Evolutionary conservation across 2,888 invertebrate species (phyloP), one percentile per base, ranked within the genome.

Genomic region (Copidosoma aretas): DNA sequence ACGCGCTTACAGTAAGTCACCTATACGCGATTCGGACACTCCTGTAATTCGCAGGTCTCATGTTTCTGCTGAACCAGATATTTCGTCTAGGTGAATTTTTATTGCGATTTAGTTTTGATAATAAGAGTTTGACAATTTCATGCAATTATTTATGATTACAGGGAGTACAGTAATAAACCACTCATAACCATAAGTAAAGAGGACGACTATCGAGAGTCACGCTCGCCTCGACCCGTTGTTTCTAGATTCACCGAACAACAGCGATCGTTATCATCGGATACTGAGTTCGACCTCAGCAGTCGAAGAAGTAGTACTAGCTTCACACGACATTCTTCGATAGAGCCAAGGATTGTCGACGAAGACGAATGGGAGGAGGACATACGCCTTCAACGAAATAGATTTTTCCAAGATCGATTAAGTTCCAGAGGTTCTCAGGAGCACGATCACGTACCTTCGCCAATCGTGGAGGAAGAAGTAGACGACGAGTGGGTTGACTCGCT

Each of bases 341-440:
- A 72, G n/a, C 76, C 79, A 4, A 75, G 76, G 61, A 71, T 80
- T 12, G 43, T 14, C 63, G 81, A 82, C 65, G 83, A 82, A 24
- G 82, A 82, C 62, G 80, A 80, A 22, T 82, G 82, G 83, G 81
- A 81, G 64, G 74, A 77, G 32, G 81, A 82, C 12, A 25, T 83
- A 67, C 76, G 79, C 41, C 77, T 80, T 65, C 73, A 76, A 15
- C 74, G 80, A 10, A 75, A 74, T 60, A 75, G 76, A 32, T 77
- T 25, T 76, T 77, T 25, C 32, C 32, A 56, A 8, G 41, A 41
- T 46, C 43, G 14, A 12, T 17, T 46, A 12, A 17, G 43, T 12
- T 32, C 32, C 8, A 32, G 25, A 53, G 54, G 25, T 8, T 41
- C 58, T n/a, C 75, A 75, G 72, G 78, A 80, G 39, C 75, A 75